Evolutionary conservation across 2,888 invertebrate species (phyloP), one percentile per base, ranked within the genome.

Genomic region (Tineola bisselliella): DNA sequence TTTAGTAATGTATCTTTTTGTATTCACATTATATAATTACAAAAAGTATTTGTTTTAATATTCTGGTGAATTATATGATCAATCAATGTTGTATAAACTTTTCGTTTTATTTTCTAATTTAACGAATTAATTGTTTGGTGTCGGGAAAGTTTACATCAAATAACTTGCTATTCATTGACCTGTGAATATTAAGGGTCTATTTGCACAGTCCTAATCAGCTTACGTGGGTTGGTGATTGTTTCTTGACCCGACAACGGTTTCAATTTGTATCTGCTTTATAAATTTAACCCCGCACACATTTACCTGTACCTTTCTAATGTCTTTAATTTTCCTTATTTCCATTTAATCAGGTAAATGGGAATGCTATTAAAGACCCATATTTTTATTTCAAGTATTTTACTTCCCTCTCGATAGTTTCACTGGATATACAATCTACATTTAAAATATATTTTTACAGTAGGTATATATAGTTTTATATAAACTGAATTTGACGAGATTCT

Each of bases 191-290:
- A 54, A 31, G 33, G 33, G 31, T 33, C 33, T 17, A 58, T 33
- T 33, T 33, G 31, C 33, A n/a, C n/a, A n/a, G 58, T 6, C 13
- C 58, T 58, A 58, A 58, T 58, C 58, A 58, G 58, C 58, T 58
- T 58, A 58, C 33, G 58, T 58, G 33, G 31, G 58, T 13, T n/a
- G 31, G 33, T 33, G 56, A 58, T 58, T 58, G 58, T 58, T 58
- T 31, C 58, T 58, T 58, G 58, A 58, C 58, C 58, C 33, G 58
- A 15, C 33, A 48, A 48, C 48, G 17, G 48, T 17, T 48, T 17
- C 48, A 17, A 17, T 48, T 48, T 48, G 15, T 13, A 48, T 48
- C 48, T 17, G 15, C 48, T 17, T 48, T 48, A 10, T 8, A 54
- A 54, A 17, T 48, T 54, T 10, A 54, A 4, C 54, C 25, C 5